Percentiles rank a stretch among this genome's conserved stretches.
Conservation (phyloP, 2,113 vertebrate species). For the Brachyhypopomus occidentalis region DNA sequence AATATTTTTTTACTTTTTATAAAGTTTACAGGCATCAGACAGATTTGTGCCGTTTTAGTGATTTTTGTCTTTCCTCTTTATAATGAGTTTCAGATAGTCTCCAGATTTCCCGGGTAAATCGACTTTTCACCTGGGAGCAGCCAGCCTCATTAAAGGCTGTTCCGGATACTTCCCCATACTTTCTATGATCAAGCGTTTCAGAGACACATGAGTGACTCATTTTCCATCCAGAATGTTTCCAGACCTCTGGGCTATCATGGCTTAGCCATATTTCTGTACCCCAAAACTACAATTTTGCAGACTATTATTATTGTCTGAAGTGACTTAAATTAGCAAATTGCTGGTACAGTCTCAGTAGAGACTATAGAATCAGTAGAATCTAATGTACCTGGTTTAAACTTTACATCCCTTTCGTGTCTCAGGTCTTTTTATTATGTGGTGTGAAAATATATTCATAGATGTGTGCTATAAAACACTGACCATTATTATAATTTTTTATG, state of each 20-base stretch:
- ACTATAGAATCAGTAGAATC: not conserved
- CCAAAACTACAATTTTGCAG: slow-evolving; percentile 13
- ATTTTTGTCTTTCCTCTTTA: slow-evolving; percentile 36
- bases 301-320: not conserved
- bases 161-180: slow-evolving; percentile 38
- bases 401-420: not conserved
- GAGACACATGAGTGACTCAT: slow-evolving; percentile 46
- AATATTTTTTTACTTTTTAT: not conserved
- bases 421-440: slow-evolving; percentile 8
- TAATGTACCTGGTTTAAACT: not conserved
- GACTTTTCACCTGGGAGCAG: slow-evolving; percentile 57
- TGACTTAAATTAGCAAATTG: slow-evolving; percentile 9
- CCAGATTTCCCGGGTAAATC: slow-evolving; percentile 61
- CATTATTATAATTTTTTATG: slow-evolving; percentile 16
- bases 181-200: slow-evolving; percentile 52
- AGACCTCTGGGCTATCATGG: slow-evolving; percentile 26
- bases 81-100: slow-evolving; percentile 54
- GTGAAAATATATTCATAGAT: slow-evolving; percentile 19
- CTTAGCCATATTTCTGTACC: not conserved
- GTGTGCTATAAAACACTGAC: not conserved
- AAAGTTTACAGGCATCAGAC: slow-evolving; percentile 21
- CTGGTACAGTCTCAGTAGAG: too few species aligned
- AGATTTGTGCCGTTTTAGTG: not conserved
- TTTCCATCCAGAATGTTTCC: slow-evolving; percentile 47
- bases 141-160: slow-evolving; percentile 65